Conservation (phyloP, 2,113 vertebrate species). For the Polypterus bichir region DNA sequence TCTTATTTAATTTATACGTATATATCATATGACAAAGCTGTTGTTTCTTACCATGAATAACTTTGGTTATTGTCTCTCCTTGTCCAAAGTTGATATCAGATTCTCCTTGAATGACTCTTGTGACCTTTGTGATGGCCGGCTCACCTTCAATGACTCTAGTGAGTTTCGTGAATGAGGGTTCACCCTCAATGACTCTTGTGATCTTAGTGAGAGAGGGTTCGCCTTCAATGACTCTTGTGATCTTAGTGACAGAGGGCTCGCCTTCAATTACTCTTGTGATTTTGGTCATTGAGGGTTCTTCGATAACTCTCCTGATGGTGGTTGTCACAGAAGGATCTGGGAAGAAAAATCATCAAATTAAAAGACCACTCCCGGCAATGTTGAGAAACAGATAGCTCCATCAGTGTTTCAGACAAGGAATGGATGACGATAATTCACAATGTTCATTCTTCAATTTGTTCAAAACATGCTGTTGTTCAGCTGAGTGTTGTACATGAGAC, state of each 20-base stretch:
- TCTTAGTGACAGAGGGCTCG: background rate
- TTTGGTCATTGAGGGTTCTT: background rate
- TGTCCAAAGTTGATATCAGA: constrained; percentile 52
- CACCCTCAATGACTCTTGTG: constrained; percentile 23
- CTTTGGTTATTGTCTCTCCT: constrained; percentile 52
- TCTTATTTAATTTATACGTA: background rate
- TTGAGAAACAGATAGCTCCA: no score
- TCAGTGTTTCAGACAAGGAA: no score
- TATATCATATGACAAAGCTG: background rate
- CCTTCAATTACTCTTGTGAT: background rate
- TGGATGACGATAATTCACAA: no score
- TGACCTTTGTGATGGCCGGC: constrained; percentile 47
- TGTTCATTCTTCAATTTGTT: no score
- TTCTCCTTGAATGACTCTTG: constrained; percentile 50
- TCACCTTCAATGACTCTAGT: constrained; percentile 32
- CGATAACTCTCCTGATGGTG: no score
- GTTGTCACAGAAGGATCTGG: no score
- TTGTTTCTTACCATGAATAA: constrained; percentile 13
- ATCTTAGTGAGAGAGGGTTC: constrained; percentile 22
- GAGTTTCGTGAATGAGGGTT: constrained; percentile 22
- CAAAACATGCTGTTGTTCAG: no score
- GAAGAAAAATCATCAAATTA: no score
- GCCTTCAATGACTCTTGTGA: constrained; percentile 1
- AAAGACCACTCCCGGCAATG: no score
- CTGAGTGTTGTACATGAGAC: no score